These are phyloP conservation scores for Nebria brevicollis DNA, from an alignment of 2,888 invertebrate genomes.

Conservation along the genomic window DNA sequence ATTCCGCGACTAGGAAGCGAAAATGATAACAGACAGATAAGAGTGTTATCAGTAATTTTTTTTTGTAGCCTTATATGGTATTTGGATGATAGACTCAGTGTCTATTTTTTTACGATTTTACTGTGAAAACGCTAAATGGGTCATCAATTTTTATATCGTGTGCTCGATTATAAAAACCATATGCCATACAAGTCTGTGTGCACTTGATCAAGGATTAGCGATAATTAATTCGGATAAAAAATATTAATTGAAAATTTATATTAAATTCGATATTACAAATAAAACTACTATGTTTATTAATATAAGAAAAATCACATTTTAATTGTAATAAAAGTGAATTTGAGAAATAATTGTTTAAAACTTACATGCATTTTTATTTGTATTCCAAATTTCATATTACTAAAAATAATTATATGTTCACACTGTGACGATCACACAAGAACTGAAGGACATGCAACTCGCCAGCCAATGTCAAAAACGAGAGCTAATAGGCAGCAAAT, in stretches of 20 bases:
- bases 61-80: neutral
- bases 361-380: neutral
- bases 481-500: neutral
- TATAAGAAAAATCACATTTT: neutral
- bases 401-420: neutral
- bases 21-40: neutral
- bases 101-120: neutral
- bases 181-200: neutral
- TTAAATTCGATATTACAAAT: neutral
- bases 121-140: neutral
- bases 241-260: neutral
- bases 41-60: neutral
- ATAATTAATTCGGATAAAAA: neutral
- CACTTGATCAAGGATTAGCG: neutral
- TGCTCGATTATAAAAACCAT: neutral
- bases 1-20: slow-evolving; percentile 1
- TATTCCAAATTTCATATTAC: neutral
- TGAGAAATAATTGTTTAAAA: neutral
- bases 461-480: neutral
- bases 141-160: neutral
- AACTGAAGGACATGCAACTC: neutral
- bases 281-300: neutral
- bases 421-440: neutral
- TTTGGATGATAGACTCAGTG: neutral
- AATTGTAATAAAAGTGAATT: neutral